Evolutionary conservation across 2,113 vertebrate species (phyloP), one percentile per base, ranked within the genome.

Genomic region (Rana temporaria): DNA sequence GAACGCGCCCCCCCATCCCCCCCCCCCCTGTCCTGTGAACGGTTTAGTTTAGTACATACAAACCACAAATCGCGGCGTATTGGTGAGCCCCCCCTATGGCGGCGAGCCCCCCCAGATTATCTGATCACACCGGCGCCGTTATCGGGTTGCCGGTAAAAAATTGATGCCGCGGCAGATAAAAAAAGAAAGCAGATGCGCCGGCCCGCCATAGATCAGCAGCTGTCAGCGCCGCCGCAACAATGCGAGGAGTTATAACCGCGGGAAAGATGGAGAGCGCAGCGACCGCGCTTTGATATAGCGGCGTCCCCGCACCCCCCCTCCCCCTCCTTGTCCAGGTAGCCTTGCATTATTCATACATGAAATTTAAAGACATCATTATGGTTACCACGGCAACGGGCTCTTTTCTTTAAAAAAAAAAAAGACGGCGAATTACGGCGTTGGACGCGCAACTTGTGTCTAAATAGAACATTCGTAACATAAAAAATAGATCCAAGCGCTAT

Each of bases 331-430:
- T 20, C 14, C 68, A 81, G 79, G 79, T 81, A 71, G 68, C 24
- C 17, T 20, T 72, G 79, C 57, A 81, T 81, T 72, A 81, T 81
- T 72, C 68, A 81, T 81, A 55, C 2, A 22, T 52, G 53, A 53
- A 81, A 72, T 72, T 48, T 63, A 81, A 81, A 73, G 79, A 59
- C 52, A n/a, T 17, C 4, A 81, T 81, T 81, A 81, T 34, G 38
- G 68, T 81, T 20, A 20, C 79, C 79, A 81, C 34, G n/a, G 68
- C 68, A 81, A 72, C 79, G 72, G 79, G 64, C 72, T 81, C 72
- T 52, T 53, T 30, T 30, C 6, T 38, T 38, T 5, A 4, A 38
- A 5, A 38, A 6, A 38, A 60, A 72, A 64, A 42, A 55, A 72
- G 26, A 57, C n/a, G 26, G 7, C 55, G 56, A 60, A 73, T 81